phyloP scores from a whole-genome alignment of 2,113 vertebrate genomes.

The Platysteira castanea region DNA sequence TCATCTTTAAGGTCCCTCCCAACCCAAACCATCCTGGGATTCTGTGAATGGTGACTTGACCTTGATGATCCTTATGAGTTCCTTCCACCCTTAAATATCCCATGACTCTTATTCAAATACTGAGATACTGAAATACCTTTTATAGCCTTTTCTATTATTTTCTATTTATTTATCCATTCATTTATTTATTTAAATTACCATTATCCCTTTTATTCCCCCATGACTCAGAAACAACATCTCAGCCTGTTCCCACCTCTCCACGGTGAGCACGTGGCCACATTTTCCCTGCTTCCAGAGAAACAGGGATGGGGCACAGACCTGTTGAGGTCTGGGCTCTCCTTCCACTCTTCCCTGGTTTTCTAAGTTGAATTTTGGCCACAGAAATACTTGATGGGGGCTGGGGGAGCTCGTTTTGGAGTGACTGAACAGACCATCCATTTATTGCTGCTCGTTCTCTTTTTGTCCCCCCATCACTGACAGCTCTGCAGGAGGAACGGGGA shows the following conservation, averaged over 20 bases:
- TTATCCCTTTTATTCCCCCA: not conserved
- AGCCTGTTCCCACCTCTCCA: not conserved
- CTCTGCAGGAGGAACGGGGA: not conserved
- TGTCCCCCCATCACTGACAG: not conserved
- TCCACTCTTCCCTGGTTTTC: not conserved
- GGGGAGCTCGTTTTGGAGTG: not conserved
- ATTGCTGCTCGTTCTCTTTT: not conserved
- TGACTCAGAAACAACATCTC: not conserved
- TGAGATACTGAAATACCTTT: not conserved
- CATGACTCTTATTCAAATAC: not conserved
- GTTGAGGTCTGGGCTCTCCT: not conserved
- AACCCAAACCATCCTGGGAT: not conserved
- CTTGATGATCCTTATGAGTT: not conserved
- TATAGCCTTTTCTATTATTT: not conserved
- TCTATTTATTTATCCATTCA: not conserved
- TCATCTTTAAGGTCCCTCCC: not conserved
- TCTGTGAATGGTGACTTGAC: not conserved
- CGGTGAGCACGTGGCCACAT: fast-evolving
- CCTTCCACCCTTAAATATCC: not conserved
- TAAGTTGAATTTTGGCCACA: not conserved
- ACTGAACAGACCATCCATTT: not conserved
- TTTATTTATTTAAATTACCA: not conserved
- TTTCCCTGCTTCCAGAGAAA: not conserved
- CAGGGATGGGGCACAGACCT: not conserved
- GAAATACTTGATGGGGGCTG: not conserved